Evolutionary conservation across 64 coral and sea anemone genomes (phyloP), one percentile per base, ranked within the genome.

Genomic region (Actinia tenebrosa): DNA sequence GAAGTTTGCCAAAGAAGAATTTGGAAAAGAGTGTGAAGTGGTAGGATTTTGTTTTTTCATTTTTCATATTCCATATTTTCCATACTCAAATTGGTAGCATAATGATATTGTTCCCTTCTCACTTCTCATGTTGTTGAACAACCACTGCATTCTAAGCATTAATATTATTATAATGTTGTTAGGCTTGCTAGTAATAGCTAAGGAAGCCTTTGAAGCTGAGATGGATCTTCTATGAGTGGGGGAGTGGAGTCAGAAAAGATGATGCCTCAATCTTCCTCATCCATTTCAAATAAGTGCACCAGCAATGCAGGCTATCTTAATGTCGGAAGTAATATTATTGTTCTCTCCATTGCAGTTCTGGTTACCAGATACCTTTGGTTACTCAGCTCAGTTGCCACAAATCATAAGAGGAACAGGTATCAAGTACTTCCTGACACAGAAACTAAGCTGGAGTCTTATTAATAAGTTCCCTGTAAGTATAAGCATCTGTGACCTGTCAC

Each of bases 291-390:
- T 0, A 37, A 37, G 30, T 37, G 30, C 30, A 1, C 30, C 30
- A 37, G 30, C 30, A 1, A 37, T 37, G 30, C 0, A 37, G 30
- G 30, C 30, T 79, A 44, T 45, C 63, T 19, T n/a, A 14, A 42
- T 5, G 69, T 75, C 9, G 7, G 27, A 19, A 66, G 9, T 66
- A 13, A 66, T 42, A 14, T n/a, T 93, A 54, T 64, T 86, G 44
- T 91, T 59, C 66, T 75, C 10, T 75, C 1, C 26, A 75, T 75
- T 13, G 15, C 66, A 99, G 97, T 99, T 99, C 52, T 99, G 97
- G 97, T 89, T 99, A 53, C 97, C 97, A 46, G 97, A 99, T 85
- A 99, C 97, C 14, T 99, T 99, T 93, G 97, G 97, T 59, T 99
- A 99, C 84, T 93, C 93, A 54, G 97, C 97, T 25, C 97, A 99